phyloP scores from a whole-genome alignment of 1,140 invertebrate genomes.

The Armadillidium nasatum region DNA sequence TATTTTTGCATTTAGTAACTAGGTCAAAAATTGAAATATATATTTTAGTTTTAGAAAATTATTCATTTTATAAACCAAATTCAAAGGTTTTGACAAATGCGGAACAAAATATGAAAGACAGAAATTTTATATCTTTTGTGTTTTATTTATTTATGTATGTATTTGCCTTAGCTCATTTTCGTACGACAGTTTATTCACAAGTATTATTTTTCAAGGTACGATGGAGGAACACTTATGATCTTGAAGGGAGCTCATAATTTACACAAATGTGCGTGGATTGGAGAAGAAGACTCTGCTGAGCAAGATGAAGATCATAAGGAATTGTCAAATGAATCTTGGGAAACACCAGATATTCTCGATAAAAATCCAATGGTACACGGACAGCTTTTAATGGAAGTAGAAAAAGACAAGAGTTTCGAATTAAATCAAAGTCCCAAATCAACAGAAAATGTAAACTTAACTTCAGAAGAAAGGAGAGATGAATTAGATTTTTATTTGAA shows the following conservation, averaged over 20 bases:
- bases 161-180: neutral
- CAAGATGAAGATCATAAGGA: conserved; percentile 31
- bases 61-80: neutral
- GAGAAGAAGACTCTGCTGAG: conserved; percentile 58
- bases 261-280: conserved; percentile 72
- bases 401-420: neutral
- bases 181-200: neutral
- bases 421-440: neutral
- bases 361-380: neutral
- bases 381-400: neutral
- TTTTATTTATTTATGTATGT: neutral
- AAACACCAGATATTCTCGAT: neutral
- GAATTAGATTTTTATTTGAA: conserved; percentile 1
- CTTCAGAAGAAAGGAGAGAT: neutral
- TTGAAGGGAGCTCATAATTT: conserved; percentile 69
- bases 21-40: neutral
- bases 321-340: conserved; percentile 22
- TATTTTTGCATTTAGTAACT: no score
- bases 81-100: no score
- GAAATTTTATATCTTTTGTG: neutral
- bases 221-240: conserved; percentile 67
- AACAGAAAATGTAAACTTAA: neutral
- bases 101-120: no score
- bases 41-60: neutral
- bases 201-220: conserved; percentile 56